Evolutionary conservation across 2,888 invertebrate genomes (phyloP).

Genomic region (Papilio gigon): DNA sequence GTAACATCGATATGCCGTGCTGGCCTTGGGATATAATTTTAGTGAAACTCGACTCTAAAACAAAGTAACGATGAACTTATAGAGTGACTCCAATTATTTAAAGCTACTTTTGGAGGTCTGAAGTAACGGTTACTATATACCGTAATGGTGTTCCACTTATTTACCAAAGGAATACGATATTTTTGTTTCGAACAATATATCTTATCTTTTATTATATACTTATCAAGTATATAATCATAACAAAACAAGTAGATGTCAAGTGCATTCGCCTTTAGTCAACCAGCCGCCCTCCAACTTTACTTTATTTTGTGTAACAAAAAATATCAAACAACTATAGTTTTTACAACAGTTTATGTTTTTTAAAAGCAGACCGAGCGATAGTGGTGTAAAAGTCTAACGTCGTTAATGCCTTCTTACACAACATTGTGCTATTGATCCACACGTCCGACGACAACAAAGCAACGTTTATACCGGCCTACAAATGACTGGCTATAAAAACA

Average conservation of each 20-base stretch:
- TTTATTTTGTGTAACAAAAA: neutral
- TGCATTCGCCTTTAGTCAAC: neutral
- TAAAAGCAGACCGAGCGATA: constrained; percentile 10
- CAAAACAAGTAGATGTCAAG: neutral
- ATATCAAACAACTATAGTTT: neutral
- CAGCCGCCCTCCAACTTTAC: neutral
- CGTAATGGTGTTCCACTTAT: neutral
- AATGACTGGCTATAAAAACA: constrained; percentile 22
- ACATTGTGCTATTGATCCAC: constrained; percentile 58
- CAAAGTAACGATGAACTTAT: neutral
- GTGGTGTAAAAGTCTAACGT: constrained; percentile 24
- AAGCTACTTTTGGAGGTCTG: neutral
- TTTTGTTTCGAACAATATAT: neutral
- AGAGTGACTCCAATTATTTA: neutral
- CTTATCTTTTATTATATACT: neutral
- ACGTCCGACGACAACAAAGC: constrained; percentile 52
- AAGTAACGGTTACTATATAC: neutral
- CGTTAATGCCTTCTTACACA: constrained; percentile 41
- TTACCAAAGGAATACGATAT: neutral
- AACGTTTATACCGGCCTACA: constrained; percentile 37
- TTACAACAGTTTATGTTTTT: constrained; percentile 1
- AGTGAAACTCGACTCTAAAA: constrained; percentile 1
- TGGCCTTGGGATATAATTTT: neutral
- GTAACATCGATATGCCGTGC: constrained; percentile 8
- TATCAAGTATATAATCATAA: too few species aligned